Evolutionary conservation across 2,113 vertebrate genomes (phyloP), one percentile per base, ranked within the genome.

Genomic region (Corythaixoides concolor): DNA sequence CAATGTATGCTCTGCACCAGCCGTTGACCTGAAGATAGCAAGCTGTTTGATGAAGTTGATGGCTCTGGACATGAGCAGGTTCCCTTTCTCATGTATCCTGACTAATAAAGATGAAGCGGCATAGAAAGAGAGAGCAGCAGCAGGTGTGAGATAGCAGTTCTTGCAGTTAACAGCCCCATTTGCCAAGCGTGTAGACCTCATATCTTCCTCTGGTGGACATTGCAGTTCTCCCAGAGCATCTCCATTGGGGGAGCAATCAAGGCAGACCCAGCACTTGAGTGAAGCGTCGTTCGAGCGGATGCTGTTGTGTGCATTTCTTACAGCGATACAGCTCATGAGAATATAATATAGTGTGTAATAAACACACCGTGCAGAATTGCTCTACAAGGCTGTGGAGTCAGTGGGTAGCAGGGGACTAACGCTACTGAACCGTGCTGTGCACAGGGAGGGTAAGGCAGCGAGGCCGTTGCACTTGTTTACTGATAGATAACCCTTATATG

Each of bases 261-360:
- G 80, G 30, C 41, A 60, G 75, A 10, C 28, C 4, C 60, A n/a
- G 60, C 67, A 32, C 17, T 39, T n/a, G 17, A 33, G 74, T 8
- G 58, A 82, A 72, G 83, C 39, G 78, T 75, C 2, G 0, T 69
- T 64, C 52, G 73, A n/a, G 43, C 30, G 84, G 43, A 60, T 32
- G 49, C 35, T 20, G 3, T 56, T 4, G 1, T 4, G 26, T 26
- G 39, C 63, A 6, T 74, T 88, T 75, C 77, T 75, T 47, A 64
- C 47, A 49, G 52, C 0, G 0, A 2, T 56, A 2, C 2, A 6
- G 33, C 88, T 4, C 13, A 60, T 56, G 23, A 79, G 33, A 50
- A 37, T 21, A 11, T 26, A 79, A 37, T 12, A 11, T 17, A 39
- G 35, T 66, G 50, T 59, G 9, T 39, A 26, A 59, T 30, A 41